Evolutionary conservation across 2,888 invertebrate genomes (phyloP).

Genomic region (Aelia acuminata): DNA sequence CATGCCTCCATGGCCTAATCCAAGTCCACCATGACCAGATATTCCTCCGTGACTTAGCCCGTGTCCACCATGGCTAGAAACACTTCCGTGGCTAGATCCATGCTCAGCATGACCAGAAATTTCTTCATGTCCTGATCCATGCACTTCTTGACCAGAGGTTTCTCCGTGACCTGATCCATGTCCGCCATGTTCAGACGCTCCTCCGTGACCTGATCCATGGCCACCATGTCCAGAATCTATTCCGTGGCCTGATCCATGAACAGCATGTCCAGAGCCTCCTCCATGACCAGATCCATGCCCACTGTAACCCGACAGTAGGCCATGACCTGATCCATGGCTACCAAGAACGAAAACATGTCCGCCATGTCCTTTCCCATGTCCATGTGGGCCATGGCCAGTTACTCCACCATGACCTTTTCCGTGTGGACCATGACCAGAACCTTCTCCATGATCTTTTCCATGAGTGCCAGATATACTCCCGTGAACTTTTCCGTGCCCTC

Average conservation of each 20-base stretch:
- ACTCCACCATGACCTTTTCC: conserved; percentile 9
- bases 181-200: not conserved
- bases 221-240: not conserved
- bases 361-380: not conserved
- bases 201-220: conserved; percentile 30
- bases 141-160: not conserved
- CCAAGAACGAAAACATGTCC: not conserved
- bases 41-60: not conserved
- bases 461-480: not conserved
- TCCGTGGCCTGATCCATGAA: conserved; percentile 15
- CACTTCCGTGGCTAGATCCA: not conserved
- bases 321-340: not conserved
- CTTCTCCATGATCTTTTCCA: not conserved
- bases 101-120: not conserved
- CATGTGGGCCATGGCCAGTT: not conserved
- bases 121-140: not conserved
- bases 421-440: not conserved
- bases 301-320: not conserved
- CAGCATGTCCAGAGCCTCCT: not conserved
- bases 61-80: not conserved
- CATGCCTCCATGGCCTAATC: not conserved
- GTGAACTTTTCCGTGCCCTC: not conserved
- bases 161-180: not conserved
- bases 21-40: not conserved
- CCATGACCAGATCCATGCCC: not conserved